Percentiles rank a stretch among this genome's conserved stretches.
These are phyloP conservation scores for Amazona guildingii DNA, from an alignment of 2,113 vertebrate species.

Conservation along the genomic window DNA sequence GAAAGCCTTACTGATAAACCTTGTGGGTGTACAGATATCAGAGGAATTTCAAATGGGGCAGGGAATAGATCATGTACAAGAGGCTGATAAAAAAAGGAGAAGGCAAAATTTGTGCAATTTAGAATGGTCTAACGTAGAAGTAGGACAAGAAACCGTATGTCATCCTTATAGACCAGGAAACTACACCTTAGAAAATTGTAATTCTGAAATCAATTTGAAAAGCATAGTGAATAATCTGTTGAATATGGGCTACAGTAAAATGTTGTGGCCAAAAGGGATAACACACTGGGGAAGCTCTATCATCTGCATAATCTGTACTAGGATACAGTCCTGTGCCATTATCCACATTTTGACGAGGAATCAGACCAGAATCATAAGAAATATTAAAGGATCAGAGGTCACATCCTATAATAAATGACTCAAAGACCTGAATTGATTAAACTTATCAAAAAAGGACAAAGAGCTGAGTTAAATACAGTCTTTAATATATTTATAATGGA, in stretches of 20 bases:
- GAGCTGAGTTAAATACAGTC: background rate
- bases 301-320: background rate
- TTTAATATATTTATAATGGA: background rate
- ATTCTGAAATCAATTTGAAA: slow-evolving; percentile 19
- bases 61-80: background rate
- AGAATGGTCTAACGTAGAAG: background rate
- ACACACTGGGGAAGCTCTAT: background rate
- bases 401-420: background rate
- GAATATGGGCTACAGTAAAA: background rate
- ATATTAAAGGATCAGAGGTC: background rate
- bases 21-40: slow-evolving; percentile 5
- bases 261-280: background rate
- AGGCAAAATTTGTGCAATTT: background rate
- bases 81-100: background rate
- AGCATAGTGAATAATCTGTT: background rate
- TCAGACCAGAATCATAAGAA: background rate
- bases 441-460: background rate
- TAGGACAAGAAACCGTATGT: background rate
- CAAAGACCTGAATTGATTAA: background rate
- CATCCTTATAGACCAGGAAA: background rate
- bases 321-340: background rate
- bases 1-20: slow-evolving; percentile 4
- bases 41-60: slow-evolving; percentile 3
- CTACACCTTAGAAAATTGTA: background rate
- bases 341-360: background rate